phyloP scores from a whole-genome alignment of 2,797 vertebrate genomes.

The Lacerta viridis region DNA sequence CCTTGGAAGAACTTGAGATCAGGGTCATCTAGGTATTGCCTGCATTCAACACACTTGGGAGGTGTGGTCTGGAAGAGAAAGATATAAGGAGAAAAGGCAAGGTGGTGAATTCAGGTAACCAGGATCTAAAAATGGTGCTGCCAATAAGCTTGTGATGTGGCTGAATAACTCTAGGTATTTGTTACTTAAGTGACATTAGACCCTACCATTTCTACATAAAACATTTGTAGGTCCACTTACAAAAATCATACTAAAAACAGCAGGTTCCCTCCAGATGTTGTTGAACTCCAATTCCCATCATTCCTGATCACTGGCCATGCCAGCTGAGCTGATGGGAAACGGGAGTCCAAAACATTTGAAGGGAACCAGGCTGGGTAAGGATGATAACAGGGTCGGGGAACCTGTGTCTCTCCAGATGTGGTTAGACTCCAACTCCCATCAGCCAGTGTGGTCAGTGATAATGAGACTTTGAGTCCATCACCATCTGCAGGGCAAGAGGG shows the following conservation, averaged over 20 bases:
- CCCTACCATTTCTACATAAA: background rate
- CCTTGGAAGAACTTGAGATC: slow-evolving; percentile 97
- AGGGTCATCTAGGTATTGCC: slow-evolving; percentile 93
- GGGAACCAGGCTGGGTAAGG: too few relatives aligned
- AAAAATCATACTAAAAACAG: background rate
- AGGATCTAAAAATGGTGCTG: background rate
- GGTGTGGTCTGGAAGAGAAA: slow-evolving; percentile 84
- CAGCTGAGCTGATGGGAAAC: too few relatives aligned
- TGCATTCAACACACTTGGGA: slow-evolving; percentile 91
- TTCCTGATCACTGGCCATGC: too few relatives aligned
- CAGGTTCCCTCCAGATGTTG: too few relatives aligned
- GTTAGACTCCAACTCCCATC: too few relatives aligned
- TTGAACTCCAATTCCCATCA: too few relatives aligned
- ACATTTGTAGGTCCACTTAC: background rate
- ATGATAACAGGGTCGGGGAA: too few relatives aligned
- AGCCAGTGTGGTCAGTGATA: too few relatives aligned
- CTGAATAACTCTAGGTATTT: background rate
- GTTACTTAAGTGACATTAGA: background rate
- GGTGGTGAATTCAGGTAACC: too few relatives aligned
- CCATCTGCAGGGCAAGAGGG: background rate
- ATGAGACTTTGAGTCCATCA: background rate
- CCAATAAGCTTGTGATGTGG: background rate
- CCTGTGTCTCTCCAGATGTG: too few relatives aligned
- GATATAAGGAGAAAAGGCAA: background rate
- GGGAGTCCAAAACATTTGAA: too few relatives aligned